Evolutionary conservation across 2,113 vertebrate genomes (phyloP).

Genomic region (Hystrix cristata): DNA sequence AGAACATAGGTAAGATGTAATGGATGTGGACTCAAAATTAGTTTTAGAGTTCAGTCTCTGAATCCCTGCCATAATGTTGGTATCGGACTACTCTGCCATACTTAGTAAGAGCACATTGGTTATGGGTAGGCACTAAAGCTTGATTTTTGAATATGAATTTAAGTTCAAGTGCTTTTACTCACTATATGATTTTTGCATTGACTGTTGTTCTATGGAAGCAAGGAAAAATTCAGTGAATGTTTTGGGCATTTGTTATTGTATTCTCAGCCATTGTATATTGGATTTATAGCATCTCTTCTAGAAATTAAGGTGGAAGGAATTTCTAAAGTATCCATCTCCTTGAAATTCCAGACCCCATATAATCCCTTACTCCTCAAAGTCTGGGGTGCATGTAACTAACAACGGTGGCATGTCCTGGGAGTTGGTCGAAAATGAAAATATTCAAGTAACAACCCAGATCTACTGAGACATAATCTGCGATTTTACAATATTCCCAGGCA

Average conservation of each 20-base stretch:
- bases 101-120: not conserved
- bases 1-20: not conserved
- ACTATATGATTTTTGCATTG: not conserved
- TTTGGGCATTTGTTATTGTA: not conserved
- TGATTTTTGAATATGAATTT: not conserved
- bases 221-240: not conserved
- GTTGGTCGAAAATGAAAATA: not conserved
- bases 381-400: not conserved
- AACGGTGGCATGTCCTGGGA: not conserved
- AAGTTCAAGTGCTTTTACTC: not conserved
- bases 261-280: not conserved
- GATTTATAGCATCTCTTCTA: not conserved
- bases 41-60: not conserved
- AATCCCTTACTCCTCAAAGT: not conserved
- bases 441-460: not conserved
- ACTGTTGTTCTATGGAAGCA: not conserved
- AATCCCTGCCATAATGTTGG: not conserved
- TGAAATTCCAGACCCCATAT: not conserved
- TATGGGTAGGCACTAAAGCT: not conserved
- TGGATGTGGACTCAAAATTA: not conserved
- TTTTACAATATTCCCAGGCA: not conserved
- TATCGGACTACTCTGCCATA: not conserved
- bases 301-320: not conserved
- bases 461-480: not conserved
- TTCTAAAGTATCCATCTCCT: not conserved